phyloP scores from a whole-genome alignment of 2,888 invertebrate genomes.

The Aleiodes testaceus region DNA sequence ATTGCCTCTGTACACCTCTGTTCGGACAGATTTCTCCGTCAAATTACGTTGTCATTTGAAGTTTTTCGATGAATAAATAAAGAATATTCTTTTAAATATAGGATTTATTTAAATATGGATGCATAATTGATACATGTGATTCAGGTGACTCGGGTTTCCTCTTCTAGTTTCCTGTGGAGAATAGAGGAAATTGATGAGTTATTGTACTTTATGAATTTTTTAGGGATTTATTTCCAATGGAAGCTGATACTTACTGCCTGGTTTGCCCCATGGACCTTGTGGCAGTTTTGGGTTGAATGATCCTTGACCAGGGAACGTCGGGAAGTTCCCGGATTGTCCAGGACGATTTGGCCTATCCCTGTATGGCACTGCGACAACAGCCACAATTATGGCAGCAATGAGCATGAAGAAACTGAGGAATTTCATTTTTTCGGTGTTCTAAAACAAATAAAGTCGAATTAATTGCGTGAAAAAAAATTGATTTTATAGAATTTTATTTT shows the following conservation, averaged over 20 bases:
- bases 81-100: not conserved
- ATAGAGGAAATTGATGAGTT: too few relatives aligned
- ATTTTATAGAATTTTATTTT: too few relatives aligned
- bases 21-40: conserved; percentile 13
- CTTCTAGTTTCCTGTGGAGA: too few relatives aligned
- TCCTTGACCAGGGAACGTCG: conserved; percentile 32
- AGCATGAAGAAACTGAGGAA: conserved; percentile 26
- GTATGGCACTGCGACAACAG: conserved; percentile 34
- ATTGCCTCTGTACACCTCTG: conserved; percentile 31
- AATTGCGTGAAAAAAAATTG: too few relatives aligned
- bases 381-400: conserved; percentile 34
- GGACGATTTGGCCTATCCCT: not conserved
- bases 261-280: conserved; percentile 9
- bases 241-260: not conserved
- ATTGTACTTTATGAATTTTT: too few relatives aligned
- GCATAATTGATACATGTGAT: too few relatives aligned
- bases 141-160: too few relatives aligned
- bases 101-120: conserved; percentile 1
- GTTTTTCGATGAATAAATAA: not conserved
- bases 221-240: too few relatives aligned
- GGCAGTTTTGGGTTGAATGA: conserved; percentile 33
- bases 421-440: conserved; percentile 28
- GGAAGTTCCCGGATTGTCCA: not conserved
- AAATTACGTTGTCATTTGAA: conserved; percentile 6
- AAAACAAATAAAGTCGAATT: not conserved